Base-by-base conservation (phyloP, 2,797 vertebrate species). In the Danio aesculapii region DNA sequence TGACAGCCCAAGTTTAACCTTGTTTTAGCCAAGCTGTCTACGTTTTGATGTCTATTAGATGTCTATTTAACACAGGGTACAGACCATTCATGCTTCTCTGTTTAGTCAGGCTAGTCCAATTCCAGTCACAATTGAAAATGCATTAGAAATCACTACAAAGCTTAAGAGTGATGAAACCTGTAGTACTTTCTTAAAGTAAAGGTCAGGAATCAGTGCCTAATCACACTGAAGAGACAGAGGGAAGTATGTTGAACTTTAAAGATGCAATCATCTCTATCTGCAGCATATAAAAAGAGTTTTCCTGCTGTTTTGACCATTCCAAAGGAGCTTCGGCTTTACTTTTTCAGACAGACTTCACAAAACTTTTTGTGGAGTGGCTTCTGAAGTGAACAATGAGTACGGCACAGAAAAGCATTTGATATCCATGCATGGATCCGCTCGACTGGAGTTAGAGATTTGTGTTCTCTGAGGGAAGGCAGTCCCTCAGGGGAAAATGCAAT, bases 401-500 rank as follows among this genome's bases (percentile, higher is more conserved):
- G 0, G n/a, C 46, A 43, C 44, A 17, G 68, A 59, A n/a, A 70
- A 49, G 30, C 12, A 19, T 77, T 68, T 77, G 75, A 68, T 68
- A 59, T 77, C 52, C 43, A 21, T 67, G 50, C 52, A 14, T 58
- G 62, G 19, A 14, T 76, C 59, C 1, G 50, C 52, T 14, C 64
- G 52, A 78, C 17, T 39, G 66, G 66, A 69, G 46, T 52, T 50
- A 47, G 67, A 61, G 19, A 50, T 61, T 79, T 71, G 10, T 52
- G n/a, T 72, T 64, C 78, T 80, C 69, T 14, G 50, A 73, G 68
- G 58, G 58, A 16, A 61, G 8, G 55, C 9, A 0, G 30, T 70
- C 77, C 77, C 77, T 79, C 30, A 9, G 67, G 77, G 58, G 12
- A 19, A 8, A 71, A 62, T 70, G 61, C 77, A 61, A 71, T 52